These are phyloP conservation scores for Toxostoma redivivum DNA, from an alignment of 2,113 vertebrate species.

Conservation along the genomic window DNA sequence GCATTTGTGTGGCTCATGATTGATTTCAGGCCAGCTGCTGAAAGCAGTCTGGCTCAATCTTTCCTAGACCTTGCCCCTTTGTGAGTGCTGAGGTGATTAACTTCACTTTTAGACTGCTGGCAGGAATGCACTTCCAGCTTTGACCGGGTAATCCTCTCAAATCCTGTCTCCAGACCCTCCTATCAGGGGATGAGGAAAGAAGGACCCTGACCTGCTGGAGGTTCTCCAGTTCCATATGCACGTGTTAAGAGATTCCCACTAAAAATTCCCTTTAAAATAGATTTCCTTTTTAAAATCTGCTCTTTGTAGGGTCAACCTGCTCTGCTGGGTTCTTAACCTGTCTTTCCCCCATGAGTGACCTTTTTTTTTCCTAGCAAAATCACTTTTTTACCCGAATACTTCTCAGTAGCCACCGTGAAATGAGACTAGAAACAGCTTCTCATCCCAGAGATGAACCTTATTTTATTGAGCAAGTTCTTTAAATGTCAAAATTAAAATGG, in stretches of 20 bases:
- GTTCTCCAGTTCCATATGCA: neutral
- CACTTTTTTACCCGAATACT: neutral
- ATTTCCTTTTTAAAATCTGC: neutral
- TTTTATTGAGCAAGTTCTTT: neutral
- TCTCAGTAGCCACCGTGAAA: neutral
- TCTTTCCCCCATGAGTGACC: neutral
- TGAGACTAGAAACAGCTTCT: neutral
- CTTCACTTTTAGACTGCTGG: conserved; percentile 40
- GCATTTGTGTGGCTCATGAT: accelerated
- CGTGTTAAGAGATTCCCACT: neutral
- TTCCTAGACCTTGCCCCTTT: neutral
- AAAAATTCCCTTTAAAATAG: neutral
- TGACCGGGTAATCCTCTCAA: conserved; percentile 22
- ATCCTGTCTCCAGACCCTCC: neutral
- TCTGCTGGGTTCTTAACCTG: neutral
- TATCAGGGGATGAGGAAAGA: neutral
- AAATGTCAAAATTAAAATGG: neutral
- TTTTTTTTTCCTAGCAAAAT: neutral
- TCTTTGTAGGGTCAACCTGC: neutral
- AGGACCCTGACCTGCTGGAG: neutral
- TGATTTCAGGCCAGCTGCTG: neutral
- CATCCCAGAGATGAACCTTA: neutral
- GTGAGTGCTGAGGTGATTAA: conserved; percentile 21
- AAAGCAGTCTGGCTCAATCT: accelerated
- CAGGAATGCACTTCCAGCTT: neutral